These are phyloP conservation scores for Toxonevra muliebris DNA, from an alignment of 2,888 invertebrate genomes.

Conservation along the genomic window DNA sequence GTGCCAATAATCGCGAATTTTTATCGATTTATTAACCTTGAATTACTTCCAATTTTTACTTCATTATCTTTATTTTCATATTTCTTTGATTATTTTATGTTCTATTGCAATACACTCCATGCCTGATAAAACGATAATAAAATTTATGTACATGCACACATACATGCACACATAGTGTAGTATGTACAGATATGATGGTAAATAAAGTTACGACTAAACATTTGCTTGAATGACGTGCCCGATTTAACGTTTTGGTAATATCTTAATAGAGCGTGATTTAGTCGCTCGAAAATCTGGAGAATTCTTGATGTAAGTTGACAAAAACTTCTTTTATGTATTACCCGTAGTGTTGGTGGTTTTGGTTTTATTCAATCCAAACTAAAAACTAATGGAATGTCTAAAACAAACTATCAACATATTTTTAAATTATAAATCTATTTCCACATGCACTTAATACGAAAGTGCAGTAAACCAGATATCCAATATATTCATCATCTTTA, in stretches of 20 bases:
- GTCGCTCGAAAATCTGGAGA: background rate
- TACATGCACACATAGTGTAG: no score
- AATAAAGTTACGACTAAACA: conserved; percentile 50
- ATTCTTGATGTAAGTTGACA: no score
- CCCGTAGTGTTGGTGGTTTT: no score
- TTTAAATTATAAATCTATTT: no score
- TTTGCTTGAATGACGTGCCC: conserved; percentile 46
- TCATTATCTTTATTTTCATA: background rate
- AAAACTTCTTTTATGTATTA: no score
- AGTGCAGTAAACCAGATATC: no score
- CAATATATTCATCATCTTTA: background rate
- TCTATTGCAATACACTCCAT: no score
- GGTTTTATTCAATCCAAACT: background rate
- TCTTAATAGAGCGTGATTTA: conserved; percentile 52
- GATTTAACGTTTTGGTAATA: conserved; percentile 51
- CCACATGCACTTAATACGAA: no score
- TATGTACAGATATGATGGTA: conserved; percentile 45
- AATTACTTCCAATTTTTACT: background rate
- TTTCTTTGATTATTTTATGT: background rate
- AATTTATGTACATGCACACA: conserved; percentile 36
- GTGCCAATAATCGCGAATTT: no score
- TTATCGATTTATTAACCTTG: no score
- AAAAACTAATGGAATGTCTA: conserved; percentile 3
- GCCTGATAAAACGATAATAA: conserved; percentile 51
- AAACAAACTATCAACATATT: background rate